phyloP scores from a whole-genome alignment of 2,888 invertebrate genomes.

The Agrochola lota region DNA sequence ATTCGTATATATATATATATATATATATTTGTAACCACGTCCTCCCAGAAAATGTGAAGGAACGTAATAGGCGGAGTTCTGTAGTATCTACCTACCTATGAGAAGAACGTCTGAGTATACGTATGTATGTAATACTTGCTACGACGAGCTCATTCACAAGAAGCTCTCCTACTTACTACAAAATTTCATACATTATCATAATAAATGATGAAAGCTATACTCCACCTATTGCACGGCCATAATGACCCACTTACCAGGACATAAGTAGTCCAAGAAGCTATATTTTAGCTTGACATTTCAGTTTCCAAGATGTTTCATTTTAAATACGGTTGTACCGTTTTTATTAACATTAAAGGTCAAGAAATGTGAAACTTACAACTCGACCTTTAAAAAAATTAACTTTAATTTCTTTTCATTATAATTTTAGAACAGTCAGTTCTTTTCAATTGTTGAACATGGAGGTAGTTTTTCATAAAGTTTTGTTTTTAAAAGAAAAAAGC shows the following conservation, averaged over 20 bases:
- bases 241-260: constrained; percentile 19
- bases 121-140: too few relatives aligned
- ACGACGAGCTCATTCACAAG: not conserved
- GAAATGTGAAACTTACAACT: not conserved
- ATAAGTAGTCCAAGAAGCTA: not conserved
- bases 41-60: too few relatives aligned
- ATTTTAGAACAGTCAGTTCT: not conserved
- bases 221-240: not conserved
- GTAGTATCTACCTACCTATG: too few relatives aligned
- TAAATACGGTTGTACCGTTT: not conserved
- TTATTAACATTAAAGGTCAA: not conserved
- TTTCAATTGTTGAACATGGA: not conserved
- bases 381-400: not conserved
- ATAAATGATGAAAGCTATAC: constrained; percentile 2
- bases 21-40: too few relatives aligned
- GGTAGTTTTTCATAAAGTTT: not conserved
- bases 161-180: not conserved
- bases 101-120: too few relatives aligned
- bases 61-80: too few relatives aligned
- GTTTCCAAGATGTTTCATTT: constrained; percentile 16
- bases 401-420: not conserved
- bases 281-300: constrained; percentile 33
- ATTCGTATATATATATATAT: too few relatives aligned
- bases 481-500: not conserved
- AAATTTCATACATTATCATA: constrained; percentile 12